Percentiles rank a stretch among this genome's conserved stretches.
Conservation (phyloP, 2,888 invertebrate species). For the Coleophora flavipennella region DNA sequence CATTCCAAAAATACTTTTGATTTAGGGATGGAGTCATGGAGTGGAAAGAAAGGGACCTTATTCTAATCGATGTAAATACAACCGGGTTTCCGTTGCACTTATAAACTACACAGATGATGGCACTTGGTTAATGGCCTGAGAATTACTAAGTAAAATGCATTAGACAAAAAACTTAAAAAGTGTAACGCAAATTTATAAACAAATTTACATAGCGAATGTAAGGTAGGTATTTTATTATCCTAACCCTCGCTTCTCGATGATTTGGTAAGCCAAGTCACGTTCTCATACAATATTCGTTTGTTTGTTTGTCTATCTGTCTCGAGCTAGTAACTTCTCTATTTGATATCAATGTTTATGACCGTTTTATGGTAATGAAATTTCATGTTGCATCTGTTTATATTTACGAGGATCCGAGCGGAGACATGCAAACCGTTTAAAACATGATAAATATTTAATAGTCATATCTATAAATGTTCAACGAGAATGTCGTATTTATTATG, state of each 20-base stretch:
- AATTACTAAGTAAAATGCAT: conserved; percentile 71
- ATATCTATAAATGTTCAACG: no score
- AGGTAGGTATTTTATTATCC: conserved; percentile 40
- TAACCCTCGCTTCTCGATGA: conserved; percentile 60
- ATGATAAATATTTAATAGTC: neutral
- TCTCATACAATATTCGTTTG: conserved; percentile 23
- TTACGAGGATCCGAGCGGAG: conserved; percentile 6
- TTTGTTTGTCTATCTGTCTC: conserved; percentile 44
- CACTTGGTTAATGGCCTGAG: conserved; percentile 71
- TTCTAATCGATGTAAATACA: conserved; percentile 28
- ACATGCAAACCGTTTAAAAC: neutral
- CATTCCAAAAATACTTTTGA: conserved; percentile 15
- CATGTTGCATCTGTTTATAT: conserved; percentile 9
- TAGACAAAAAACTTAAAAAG: conserved; percentile 55
- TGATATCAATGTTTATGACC: conserved; percentile 51
- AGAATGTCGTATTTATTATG: no score
- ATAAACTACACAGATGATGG: conserved; percentile 66
- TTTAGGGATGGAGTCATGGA: conserved; percentile 18
- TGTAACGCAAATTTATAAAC: conserved; percentile 50
- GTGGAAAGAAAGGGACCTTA: conserved; percentile 7
- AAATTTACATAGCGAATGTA: conserved; percentile 42
- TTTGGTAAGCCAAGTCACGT: conserved; percentile 71
- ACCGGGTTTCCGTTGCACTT: conserved; percentile 45
- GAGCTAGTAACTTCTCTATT: conserved; percentile 42
- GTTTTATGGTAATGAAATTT: conserved; percentile 48